These are phyloP conservation scores for Lathamus discolor DNA, from an alignment of 2,113 vertebrate species.

Conservation along the genomic window DNA sequence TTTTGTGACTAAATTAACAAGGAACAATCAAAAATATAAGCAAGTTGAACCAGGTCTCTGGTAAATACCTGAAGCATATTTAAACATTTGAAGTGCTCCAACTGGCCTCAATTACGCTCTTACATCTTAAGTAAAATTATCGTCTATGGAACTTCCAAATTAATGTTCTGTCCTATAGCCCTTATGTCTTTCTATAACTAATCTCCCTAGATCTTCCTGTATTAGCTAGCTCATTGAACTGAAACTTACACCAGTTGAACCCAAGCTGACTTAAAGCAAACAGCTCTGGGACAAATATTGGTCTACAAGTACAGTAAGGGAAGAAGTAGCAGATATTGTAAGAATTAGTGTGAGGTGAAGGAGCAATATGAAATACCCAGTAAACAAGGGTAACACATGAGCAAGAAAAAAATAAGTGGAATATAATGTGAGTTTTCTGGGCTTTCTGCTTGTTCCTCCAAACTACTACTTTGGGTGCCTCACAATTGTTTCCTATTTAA, in stretches of 20 bases:
- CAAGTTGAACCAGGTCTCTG: not conserved
- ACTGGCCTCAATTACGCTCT: conserved; percentile 1
- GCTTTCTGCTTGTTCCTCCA: not conserved
- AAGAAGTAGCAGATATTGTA: not conserved
- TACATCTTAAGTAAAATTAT: conserved; percentile 52
- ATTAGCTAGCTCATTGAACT: not conserved
- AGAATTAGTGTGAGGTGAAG: not conserved
- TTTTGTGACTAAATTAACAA: not conserved
- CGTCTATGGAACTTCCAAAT: conserved; percentile 48
- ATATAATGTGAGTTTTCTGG: not conserved
- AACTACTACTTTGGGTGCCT: not conserved
- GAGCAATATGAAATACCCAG: not conserved
- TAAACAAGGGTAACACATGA: not conserved
- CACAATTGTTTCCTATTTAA: not conserved
- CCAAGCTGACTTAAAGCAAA: not conserved
- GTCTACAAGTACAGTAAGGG: not conserved
- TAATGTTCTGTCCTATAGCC: conserved; percentile 53
- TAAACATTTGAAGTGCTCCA: conserved; percentile 29
- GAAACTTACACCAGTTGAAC: not conserved
- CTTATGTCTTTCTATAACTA: not conserved
- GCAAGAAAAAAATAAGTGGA: not conserved
- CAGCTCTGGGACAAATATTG: not conserved
- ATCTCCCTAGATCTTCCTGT: not conserved
- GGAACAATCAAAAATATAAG: not conserved
- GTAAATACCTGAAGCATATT: conserved; percentile 45